phyloP scores from a whole-genome alignment of 2,888 invertebrate genomes.

The Plemyria rubiginata region DNA sequence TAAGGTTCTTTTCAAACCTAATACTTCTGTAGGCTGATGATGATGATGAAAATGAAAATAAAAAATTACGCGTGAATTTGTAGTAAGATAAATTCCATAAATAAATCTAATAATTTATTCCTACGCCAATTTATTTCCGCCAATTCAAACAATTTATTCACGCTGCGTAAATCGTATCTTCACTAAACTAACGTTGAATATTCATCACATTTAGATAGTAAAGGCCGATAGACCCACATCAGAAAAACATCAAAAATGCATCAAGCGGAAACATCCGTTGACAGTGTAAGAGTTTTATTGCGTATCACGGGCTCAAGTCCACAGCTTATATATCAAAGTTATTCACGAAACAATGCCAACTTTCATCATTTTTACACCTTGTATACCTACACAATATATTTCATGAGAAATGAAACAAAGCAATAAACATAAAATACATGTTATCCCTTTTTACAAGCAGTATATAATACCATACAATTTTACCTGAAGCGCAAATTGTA shows the following conservation, averaged over 20 bases:
- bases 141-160: constrained; percentile 18
- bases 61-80: no score
- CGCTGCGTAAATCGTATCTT: constrained; percentile 60
- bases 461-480: not conserved
- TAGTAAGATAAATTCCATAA: not conserved
- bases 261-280: constrained; percentile 83
- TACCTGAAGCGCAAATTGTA: constrained; percentile 16
- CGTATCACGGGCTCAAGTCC: constrained; percentile 60
- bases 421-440: no score
- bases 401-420: no score
- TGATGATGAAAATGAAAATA: no score
- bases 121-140: not conserved
- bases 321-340: constrained; percentile 49
- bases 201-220: constrained; percentile 84
- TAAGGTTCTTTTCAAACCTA: no score
- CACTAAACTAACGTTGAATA: constrained; percentile 76
- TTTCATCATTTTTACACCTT: constrained; percentile 14
- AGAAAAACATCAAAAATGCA: constrained; percentile 86
- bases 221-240: constrained; percentile 84
- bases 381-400: no score
- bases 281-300: constrained; percentile 78
- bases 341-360: constrained; percentile 30
- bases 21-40: no score
- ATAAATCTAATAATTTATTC: not conserved
- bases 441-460: no score